Conservation (phyloP, 2,888 invertebrate genomes). For the Monoplex corrugatus region DNA sequence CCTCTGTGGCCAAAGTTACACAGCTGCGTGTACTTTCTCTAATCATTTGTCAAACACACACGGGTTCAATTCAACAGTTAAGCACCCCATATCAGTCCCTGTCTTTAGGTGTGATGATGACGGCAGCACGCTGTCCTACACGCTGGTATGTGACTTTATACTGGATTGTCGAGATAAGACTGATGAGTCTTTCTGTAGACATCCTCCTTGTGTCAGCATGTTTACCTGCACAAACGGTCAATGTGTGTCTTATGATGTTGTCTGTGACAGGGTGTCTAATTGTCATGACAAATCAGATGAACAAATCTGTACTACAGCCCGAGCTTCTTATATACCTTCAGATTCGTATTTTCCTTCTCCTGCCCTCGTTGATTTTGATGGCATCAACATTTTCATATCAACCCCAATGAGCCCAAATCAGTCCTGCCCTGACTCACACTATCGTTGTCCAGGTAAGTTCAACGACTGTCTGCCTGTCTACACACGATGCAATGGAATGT, state of each 20-base stretch:
- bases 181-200: slow-evolving; percentile 13
- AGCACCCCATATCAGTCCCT: background rate
- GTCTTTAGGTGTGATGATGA: background rate
- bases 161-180: background rate
- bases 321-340: background rate
- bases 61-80: background rate
- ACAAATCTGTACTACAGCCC: background rate
- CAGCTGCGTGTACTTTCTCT: background rate
- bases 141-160: slow-evolving; percentile 7
- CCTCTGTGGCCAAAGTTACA: background rate
- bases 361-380: slow-evolving; percentile 2
- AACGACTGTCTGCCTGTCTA: slow-evolving; percentile 44
- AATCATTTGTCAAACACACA: background rate
- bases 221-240: slow-evolving; percentile 19
- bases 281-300: slow-evolving; percentile 40
- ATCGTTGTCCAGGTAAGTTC: slow-evolving; percentile 7
- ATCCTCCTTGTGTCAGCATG: background rate
- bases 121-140: background rate
- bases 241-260: background rate
- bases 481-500: slow-evolving; percentile 36
- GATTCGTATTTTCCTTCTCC: background rate
- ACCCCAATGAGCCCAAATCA: background rate
- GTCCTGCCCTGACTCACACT: slow-evolving; percentile 37
- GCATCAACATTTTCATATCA: background rate
- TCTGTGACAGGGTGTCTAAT: background rate